A percentile compares a stretch with the other conserved stretches of the same genome.
phyloP scores from a whole-genome alignment of 2,113 vertebrate genomes.

The Cichladusa arquata region DNA sequence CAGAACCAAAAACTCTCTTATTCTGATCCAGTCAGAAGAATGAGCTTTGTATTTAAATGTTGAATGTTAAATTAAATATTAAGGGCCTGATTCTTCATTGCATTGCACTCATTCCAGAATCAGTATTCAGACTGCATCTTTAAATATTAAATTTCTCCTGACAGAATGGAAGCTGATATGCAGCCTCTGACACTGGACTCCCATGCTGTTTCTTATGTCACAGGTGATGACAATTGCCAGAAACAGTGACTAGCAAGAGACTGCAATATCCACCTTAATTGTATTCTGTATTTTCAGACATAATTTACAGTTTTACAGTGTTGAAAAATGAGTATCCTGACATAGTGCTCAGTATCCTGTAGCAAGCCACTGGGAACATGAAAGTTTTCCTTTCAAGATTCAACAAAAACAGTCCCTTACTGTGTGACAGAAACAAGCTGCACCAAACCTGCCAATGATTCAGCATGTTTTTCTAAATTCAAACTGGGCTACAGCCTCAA shows the following conservation, averaged over 20 bases:
- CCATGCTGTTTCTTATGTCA: constrained; percentile 15
- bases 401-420: constrained; percentile 10
- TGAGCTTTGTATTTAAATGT: background rate
- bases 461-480: constrained; percentile 27
- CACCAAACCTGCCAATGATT: constrained; percentile 19
- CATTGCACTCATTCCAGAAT: background rate
- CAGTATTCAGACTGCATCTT: background rate
- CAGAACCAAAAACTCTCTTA: background rate
- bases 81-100: background rate
- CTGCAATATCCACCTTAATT: constrained; percentile 31
- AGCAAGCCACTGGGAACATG: background rate
- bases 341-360: background rate
- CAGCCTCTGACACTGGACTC: constrained; percentile 18
- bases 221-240: constrained; percentile 9
- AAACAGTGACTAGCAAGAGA: constrained; percentile 23
- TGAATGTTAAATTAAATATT: background rate
- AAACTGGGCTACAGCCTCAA: background rate
- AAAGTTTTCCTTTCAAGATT: constrained; percentile 40
- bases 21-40: background rate
- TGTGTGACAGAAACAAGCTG: constrained; percentile 36
- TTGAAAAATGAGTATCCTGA: background rate
- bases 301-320: background rate
- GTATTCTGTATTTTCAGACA: background rate
- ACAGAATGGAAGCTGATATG: background rate
- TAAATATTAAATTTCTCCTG: constrained; percentile 30